Base-by-base conservation (phyloP, 2,888 invertebrate genomes). In the Andrena camellia region DNA sequence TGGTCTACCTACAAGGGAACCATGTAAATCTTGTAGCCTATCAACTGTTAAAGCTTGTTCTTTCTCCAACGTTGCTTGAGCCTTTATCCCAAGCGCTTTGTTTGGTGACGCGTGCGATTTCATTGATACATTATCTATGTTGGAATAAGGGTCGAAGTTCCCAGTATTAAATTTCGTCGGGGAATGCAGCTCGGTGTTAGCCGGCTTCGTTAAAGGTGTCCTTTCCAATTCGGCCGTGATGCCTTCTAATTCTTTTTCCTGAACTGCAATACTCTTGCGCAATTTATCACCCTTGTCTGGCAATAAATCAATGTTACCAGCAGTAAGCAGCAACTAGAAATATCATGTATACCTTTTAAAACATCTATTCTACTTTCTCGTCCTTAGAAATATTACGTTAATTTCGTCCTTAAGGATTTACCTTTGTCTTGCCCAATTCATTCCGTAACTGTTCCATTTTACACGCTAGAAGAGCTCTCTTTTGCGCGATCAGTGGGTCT, bases 11-110 rank as follows among this genome's bases (percentile, higher is more conserved):
- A 95, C 95, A 7, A 98, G 93, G 0, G 97, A 96, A 78, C 95
- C 95, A 93, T 98, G 97, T 35, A 98, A 94, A 89, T 96, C 95
- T 85, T 97, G 95, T 2, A 98, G 94, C 4, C 97, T 95, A 59
- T 97, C 97, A 74, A 97, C 93, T 2, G 97, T 97, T 35, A 97
- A 91, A 8, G 95, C 94, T 82, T 96, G 96, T 90, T 97, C 96
- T 1, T 95, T 95, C 90, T 96, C 95, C 87, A 96, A 96, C 0
- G 96, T 97, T 50, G 96, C 95, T 94, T 97, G 94, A 0, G 97
- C 97, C 63, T 86, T 84, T 78, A 89, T 89, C 0, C 93, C 93
- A 2, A 93, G 79, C 29, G 88, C 86, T 3, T 62, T 77, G 7
- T 81, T 54, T 2, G 80, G 31, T 1, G 75, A 48, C 6, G 57